Evolutionary conservation across 1,140 invertebrate genomes (phyloP).

Genomic region (Pomacea maculata): DNA sequence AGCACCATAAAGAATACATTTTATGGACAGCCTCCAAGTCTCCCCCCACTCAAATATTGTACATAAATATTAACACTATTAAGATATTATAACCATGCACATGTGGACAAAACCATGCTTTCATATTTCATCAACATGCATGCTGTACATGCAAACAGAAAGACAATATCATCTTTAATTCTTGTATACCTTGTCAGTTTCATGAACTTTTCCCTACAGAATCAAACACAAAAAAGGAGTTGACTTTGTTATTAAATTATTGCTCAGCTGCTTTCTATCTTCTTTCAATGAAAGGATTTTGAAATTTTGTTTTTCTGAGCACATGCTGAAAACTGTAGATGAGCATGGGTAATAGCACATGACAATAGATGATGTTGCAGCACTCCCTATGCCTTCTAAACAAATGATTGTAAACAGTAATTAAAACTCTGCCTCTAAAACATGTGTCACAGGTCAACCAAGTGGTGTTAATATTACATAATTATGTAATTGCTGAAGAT

Average conservation of each 20-base stretch:
- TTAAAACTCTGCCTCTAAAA: neutral
- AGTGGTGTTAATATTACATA: neutral
- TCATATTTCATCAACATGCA: neutral
- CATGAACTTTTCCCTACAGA: slow-evolving; percentile 47
- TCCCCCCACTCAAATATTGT: too few relatives aligned
- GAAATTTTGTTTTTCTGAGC: too few relatives aligned
- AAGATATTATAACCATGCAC: neutral
- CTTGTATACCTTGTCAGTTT: slow-evolving; percentile 53
- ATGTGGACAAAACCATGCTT: neutral
- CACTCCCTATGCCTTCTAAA: too few relatives aligned
- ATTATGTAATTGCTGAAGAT: neutral
- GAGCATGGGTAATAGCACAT: neutral
- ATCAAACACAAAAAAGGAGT: slow-evolving; percentile 16
- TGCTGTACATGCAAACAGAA: neutral
- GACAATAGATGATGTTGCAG: neutral
- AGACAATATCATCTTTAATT: slow-evolving; percentile 2
- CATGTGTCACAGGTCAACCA: neutral
- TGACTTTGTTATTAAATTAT: too few relatives aligned
- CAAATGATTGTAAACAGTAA: neutral
- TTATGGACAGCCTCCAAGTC: too few relatives aligned
- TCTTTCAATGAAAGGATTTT: too few relatives aligned
- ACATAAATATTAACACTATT: too few relatives aligned
- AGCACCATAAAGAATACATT: too few relatives aligned
- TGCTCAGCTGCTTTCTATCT: too few relatives aligned
- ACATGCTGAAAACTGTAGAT: too few relatives aligned